Percentiles rank a stretch among this genome's conserved stretches.
These are phyloP conservation scores for Atherix ibis DNA, from an alignment of 2,888 invertebrate genomes.

Conservation along the genomic window DNA sequence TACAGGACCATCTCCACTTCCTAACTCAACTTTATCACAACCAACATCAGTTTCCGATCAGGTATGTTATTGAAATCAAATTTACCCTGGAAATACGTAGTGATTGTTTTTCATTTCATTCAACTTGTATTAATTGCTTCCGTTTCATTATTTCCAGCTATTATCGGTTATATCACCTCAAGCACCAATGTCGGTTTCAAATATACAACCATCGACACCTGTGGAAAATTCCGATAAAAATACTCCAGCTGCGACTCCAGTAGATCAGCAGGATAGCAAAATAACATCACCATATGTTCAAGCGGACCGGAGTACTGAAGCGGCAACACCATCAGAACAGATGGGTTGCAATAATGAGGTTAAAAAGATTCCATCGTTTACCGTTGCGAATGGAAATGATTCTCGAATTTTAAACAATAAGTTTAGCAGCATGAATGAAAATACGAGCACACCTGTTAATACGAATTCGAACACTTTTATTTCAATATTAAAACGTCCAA, in stretches of 20 bases:
- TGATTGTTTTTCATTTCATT: not conserved
- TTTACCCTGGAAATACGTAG: too few species aligned
- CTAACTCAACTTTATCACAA: conserved; percentile 47
- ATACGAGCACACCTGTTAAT: conserved; percentile 4
- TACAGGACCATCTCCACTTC: conserved; percentile 47
- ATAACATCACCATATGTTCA: conserved; percentile 32
- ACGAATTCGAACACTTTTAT: conserved; percentile 22
- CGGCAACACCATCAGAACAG: conserved; percentile 20
- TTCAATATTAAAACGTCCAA: conserved; percentile 52
- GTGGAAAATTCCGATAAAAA: conserved; percentile 31
- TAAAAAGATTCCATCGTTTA: conserved; percentile 7
- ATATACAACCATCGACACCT: conserved; percentile 32
- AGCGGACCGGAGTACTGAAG: conserved; percentile 28
- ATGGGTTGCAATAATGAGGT: conserved; percentile 3
- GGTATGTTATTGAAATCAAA: conserved; percentile 17
- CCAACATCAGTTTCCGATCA: conserved; percentile 45
- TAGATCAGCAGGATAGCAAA: conserved; percentile 32
- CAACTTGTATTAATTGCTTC: conserved; percentile 3
- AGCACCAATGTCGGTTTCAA: conserved; percentile 35
- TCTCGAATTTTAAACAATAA: conserved; percentile 8
- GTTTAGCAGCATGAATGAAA: conserved; percentile 7
- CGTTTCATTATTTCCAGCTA: conserved; percentile 15
- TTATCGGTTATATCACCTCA: conserved; percentile 44
- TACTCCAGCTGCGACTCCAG: conserved; percentile 32
- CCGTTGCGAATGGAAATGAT: not conserved